Conservation (phyloP, 2,113 vertebrate genomes). For the Megaptera novaeangliae region DNA sequence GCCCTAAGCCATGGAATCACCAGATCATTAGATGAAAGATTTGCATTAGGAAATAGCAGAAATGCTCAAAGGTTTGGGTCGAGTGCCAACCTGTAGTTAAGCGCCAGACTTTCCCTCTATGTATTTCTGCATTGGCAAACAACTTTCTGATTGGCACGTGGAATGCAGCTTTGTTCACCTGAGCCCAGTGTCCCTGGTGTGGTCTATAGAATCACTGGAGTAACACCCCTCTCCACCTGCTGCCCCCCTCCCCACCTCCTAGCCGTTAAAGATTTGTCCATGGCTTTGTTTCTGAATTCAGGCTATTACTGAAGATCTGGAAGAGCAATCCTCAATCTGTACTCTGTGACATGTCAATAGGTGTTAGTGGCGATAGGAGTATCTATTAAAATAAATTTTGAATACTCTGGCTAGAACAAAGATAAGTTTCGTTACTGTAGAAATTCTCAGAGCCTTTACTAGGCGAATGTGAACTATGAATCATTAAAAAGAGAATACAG, state of each 20-base stretch:
- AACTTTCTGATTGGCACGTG: neutral
- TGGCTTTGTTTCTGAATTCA: neutral
- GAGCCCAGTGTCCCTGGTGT: neutral
- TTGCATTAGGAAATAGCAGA: neutral
- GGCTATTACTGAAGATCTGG: neutral
- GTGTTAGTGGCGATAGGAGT: neutral
- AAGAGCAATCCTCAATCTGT: neutral
- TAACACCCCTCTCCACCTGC: accelerated
- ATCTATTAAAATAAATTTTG: neutral
- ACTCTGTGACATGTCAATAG: neutral
- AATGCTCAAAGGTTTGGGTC: neutral
- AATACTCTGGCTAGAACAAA: neutral
- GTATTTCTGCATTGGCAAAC: neutral
- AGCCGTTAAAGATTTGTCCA: neutral
- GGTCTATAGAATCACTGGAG: neutral
- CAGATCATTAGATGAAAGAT: neutral
- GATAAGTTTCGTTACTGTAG: neutral
- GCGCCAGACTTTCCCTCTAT: neutral
- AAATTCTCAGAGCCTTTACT: neutral
- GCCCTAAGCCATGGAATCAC: neutral
- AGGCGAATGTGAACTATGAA: neutral
- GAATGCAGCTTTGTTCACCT: neutral
- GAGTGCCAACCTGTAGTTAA: neutral
- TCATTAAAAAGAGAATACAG: neutral
- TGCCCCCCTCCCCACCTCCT: neutral